These are phyloP conservation scores for Maylandia zebra DNA, from an alignment of 2,113 vertebrate genomes.

Conservation along the genomic window DNA sequence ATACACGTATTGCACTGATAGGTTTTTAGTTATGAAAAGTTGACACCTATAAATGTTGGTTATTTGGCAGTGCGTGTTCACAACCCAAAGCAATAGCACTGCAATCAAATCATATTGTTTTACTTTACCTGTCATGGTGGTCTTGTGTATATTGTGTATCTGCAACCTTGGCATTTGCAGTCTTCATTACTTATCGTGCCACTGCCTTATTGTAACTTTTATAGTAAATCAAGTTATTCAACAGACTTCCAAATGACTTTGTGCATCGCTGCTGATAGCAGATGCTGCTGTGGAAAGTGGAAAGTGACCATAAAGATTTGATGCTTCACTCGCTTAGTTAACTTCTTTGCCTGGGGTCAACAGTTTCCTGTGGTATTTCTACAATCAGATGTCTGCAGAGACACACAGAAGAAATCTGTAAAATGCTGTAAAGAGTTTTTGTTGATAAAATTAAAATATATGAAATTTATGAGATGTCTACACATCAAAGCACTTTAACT, in stretches of 20 bases:
- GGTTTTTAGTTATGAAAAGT: not conserved
- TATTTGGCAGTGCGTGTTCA: not conserved
- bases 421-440: not conserved
- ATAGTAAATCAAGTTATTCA: slow-evolving; percentile 6
- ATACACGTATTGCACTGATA: not conserved
- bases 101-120: not conserved
- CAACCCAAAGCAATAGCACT: not conserved
- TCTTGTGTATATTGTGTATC: not conserved
- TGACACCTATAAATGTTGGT: not conserved
- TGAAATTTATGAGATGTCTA: not conserved
- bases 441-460: not conserved
- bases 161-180: not conserved
- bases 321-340: slow-evolving; percentile 45
- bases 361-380: slow-evolving; percentile 47
- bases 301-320: slow-evolving; percentile 62
- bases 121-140: not conserved
- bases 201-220: slow-evolving; percentile 5
- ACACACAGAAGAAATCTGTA: not conserved
- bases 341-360: slow-evolving; percentile 57
- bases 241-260: slow-evolving; percentile 38
- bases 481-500: not conserved
- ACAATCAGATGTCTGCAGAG: not conserved
- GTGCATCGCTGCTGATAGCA: slow-evolving; percentile 36
- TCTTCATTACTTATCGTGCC: not conserved
- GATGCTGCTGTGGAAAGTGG: slow-evolving; percentile 39